Evolutionary conservation across 2,113 vertebrate genomes (phyloP), one percentile per base, ranked within the genome.

Genomic region (Hylia prasina): DNA sequence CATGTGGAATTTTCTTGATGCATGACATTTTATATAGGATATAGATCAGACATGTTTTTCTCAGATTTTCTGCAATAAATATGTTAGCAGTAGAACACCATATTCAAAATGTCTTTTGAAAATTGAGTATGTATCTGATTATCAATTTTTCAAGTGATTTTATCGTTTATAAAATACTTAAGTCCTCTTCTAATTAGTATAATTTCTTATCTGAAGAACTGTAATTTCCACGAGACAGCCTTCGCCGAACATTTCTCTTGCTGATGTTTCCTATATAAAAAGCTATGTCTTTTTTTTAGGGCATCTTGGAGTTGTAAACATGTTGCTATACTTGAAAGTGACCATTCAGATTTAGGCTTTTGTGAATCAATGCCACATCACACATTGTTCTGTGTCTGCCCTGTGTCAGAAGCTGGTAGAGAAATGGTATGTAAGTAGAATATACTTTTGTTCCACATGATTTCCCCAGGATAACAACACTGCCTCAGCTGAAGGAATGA

Each of bases 1-100:
- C 33, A 77, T 73, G 58, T 71, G 79, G 71, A 93, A 90, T 94
- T 83, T 96, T 93, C 71, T 85, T 95, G 95, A 87, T 90, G 90
- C 44, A 73, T 95, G 90, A 93, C 71, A 94, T 90, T 92, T 96
- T 50, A 60, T 83, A 75, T 17, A 81, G 61, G 65, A 73, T 83
- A 90, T 53, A 94, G 72, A 88, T 93, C 79, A 82, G 68, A 77
- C 48, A 25, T 42, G 20, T 77, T 95, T 91, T 93, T 69, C 86
- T 82, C 71, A 77, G 75, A 71, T 75, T 83, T 95, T 65, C 47
- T 73, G 42, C 60, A 90, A 83, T 61, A 92, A 86, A 92, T 83
- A 56, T 28, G 56, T 73, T 42, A 73, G 50, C 47, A 90, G n/a
- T 28, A 45, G 54, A 90, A 80, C 28, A 80, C 10, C 30, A 61